Evolutionary conservation across 2,888 invertebrate genomes (phyloP).

Genomic region (Agriopis leucophaearia): DNA sequence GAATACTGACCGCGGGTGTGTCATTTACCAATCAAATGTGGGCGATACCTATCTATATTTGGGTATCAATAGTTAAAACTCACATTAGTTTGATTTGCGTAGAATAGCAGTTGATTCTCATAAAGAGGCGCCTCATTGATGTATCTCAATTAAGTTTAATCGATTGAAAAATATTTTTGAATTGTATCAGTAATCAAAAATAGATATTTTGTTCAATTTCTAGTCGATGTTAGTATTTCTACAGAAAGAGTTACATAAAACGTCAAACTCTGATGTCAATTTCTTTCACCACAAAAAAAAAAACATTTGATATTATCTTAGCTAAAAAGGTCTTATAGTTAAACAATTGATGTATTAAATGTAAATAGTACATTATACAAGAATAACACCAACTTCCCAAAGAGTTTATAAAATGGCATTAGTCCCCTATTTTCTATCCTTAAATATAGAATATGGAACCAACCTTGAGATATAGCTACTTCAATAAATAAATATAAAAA

Average conservation of each 20-base stretch:
- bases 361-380: too few species aligned
- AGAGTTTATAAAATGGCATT: too few species aligned
- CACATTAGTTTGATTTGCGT: slow-evolving; percentile 30
- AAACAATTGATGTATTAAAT: too few species aligned
- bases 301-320: too few species aligned
- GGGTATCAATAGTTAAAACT: slow-evolving; percentile 31
- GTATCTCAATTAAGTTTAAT: slow-evolving; percentile 25
- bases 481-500: too few species aligned
- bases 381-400: too few species aligned
- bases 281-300: background rate
- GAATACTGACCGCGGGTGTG: slow-evolving; percentile 41
- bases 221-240: background rate
- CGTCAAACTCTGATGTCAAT: background rate
- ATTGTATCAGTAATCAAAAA: background rate
- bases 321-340: too few species aligned
- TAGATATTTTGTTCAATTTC: background rate
- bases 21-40: slow-evolving; percentile 35
- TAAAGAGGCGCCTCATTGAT: slow-evolving; percentile 21
- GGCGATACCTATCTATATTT: slow-evolving; percentile 39
- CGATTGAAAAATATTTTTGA: slow-evolving; percentile 13
- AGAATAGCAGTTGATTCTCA: slow-evolving; percentile 23
- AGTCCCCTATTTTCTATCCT: too few species aligned
- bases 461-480: too few species aligned
- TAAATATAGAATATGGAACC: too few species aligned
- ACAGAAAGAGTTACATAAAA: background rate